Conservation (phyloP, 1,140 invertebrate genomes). For the Sycobia sp. region DNA sequence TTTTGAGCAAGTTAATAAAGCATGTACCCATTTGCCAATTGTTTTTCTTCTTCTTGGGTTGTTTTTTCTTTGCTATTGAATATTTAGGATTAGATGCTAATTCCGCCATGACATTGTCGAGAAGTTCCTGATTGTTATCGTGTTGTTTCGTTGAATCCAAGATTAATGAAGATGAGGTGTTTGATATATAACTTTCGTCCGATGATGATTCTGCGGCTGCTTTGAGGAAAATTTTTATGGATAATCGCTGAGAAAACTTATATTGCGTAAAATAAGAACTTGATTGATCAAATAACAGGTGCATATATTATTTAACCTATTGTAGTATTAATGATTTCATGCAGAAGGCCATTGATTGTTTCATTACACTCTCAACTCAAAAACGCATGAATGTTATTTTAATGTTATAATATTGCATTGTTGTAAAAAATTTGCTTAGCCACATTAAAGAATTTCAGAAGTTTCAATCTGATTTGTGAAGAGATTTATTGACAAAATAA, state of each 20-base stretch:
- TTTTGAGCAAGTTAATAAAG: too few relatives aligned
- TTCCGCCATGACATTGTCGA: conserved; percentile 43
- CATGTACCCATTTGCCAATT: conserved; percentile 50
- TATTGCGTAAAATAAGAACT: not conserved
- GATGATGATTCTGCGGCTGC: conserved; percentile 28
- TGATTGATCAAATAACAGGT: too few relatives aligned
- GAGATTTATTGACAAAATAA: too few relatives aligned
- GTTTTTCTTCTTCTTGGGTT: conserved; percentile 51
- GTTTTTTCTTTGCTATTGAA: conserved; percentile 31
- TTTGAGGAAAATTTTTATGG: not conserved
- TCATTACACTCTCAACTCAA: too few relatives aligned
- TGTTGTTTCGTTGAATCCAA: conserved; percentile 23
- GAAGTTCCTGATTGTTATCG: conserved; percentile 44
- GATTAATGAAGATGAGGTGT: conserved; percentile 26
- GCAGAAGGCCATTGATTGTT: too few relatives aligned
- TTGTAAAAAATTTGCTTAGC: too few relatives aligned
- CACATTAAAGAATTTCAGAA: too few relatives aligned
- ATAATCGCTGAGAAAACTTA: not conserved
- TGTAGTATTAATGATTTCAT: too few relatives aligned
- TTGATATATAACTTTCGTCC: conserved; percentile 32
- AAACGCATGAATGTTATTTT: too few relatives aligned
- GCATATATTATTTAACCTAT: too few relatives aligned
- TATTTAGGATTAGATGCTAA: conserved; percentile 35
- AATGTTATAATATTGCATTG: too few relatives aligned
- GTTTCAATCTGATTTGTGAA: too few relatives aligned